A percentile compares a stretch with the other conserved stretches of the same genome.
phyloP scores from a whole-genome alignment of 1,140 invertebrate genomes.

The Tribolium madens region DNA sequence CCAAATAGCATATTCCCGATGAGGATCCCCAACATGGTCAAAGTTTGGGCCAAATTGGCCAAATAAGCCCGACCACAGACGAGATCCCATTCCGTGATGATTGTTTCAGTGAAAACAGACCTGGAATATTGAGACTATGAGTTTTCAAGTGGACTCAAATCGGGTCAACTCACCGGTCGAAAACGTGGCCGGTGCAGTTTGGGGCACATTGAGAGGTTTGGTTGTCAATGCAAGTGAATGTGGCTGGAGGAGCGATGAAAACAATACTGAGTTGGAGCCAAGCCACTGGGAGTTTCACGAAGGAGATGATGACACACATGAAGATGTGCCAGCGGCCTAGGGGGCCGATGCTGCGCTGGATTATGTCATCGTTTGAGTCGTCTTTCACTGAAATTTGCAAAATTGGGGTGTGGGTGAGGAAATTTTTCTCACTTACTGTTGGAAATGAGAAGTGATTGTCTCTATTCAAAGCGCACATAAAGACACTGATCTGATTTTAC shows the following conservation, averaged over 20 bases:
- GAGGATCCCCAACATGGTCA: slow-evolving; percentile 82
- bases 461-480: neutral
- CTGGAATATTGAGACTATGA: slow-evolving; percentile 42
- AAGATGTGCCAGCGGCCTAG: slow-evolving; percentile 79
- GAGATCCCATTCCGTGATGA: slow-evolving; percentile 81
- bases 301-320: slow-evolving; percentile 74
- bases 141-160: neutral
- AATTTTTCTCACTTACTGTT: neutral
- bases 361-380: slow-evolving; percentile 61
- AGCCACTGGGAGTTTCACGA: slow-evolving; percentile 79
- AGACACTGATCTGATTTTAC: neutral
- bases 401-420: too few relatives aligned
- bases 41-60: slow-evolving; percentile 78
- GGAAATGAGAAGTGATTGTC: neutral
- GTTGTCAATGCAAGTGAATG: slow-evolving; percentile 58
- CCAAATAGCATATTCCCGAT: slow-evolving; percentile 81
- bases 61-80: slow-evolving; percentile 75
- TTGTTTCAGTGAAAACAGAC: slow-evolving; percentile 76
- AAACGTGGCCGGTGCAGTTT: slow-evolving; percentile 56
- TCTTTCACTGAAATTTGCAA: neutral
- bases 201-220: slow-evolving; percentile 51
- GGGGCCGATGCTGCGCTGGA: slow-evolving; percentile 72
- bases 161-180: slow-evolving; percentile 54
- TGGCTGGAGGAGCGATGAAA: slow-evolving; percentile 59
- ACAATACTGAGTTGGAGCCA: slow-evolving; percentile 74